Evolutionary conservation across 2,113 vertebrate genomes (phyloP), one percentile per base, ranked within the genome.

Genomic region (Nerophis lumbriciformis): DNA sequence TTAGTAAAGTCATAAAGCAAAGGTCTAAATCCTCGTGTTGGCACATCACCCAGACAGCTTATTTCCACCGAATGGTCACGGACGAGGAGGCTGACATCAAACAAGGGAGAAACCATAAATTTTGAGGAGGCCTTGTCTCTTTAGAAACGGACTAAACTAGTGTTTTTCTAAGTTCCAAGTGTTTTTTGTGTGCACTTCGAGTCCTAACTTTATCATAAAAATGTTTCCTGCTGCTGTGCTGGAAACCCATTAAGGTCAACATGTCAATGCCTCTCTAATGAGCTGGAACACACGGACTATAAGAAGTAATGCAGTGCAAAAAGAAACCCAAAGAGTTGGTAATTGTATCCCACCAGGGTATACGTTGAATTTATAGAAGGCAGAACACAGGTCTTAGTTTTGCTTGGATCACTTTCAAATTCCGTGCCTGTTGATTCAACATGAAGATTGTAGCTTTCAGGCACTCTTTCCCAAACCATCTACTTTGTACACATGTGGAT

Each of bases 221-320:
- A 19, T 6, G 36, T n/a, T 16, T 10, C 61, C 53, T 65, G 44
- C 10, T 59, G 45, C 6, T 37, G 5, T 8, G 35, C n/a, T n/a
- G 59, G 35, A 44, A 28, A 38, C 2, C 4, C 37, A 42, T 42
- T 19, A 44, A 1, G 5, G 16, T 44, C 6, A 55, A 38, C 53
- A 55, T 55, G 53, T 13, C 53, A 57, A 57, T 57, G 55, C 10
- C 55, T 16, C n/a, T 4, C 55, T 57, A 56, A 56, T 54, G 38
- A 56, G 37, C 36, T 16, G 37, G 8, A 39, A 39, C 37, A 5
- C 28, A 53, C 28, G 2, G 28, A 28, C 52, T 53, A 14, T 35
- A 53, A 21, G 11, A 35, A 12, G 35, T 1, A 37, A 16, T 16
- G 39, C 39, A 39, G 52, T 4, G 7, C 35, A 37, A 53, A 53